A percentile compares a stretch with the other conserved stretches of the same genome.
phyloP scores from a whole-genome alignment of 2,888 invertebrate genomes.

The Odontocerum albicorne region DNA sequence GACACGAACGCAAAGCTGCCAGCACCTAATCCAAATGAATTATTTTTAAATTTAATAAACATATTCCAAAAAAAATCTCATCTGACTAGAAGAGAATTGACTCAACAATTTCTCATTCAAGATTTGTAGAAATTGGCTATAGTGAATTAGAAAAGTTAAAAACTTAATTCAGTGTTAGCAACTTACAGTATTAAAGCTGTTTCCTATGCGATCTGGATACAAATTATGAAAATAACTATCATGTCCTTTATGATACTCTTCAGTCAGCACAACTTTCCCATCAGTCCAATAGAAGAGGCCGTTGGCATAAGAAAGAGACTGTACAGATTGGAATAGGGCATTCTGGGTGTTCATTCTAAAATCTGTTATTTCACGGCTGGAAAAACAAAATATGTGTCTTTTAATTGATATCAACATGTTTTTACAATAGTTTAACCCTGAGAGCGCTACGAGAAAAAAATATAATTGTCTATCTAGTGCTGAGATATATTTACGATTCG shows the following conservation, averaged over 20 bases:
- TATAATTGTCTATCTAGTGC: too few species aligned
- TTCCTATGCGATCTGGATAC: slow-evolving; percentile 57
- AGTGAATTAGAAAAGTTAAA: too few species aligned
- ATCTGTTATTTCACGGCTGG: slow-evolving; percentile 68
- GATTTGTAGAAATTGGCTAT: too few species aligned
- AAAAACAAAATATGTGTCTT: slow-evolving; percentile 35
- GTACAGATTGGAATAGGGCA: slow-evolving; percentile 72
- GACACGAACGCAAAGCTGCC: slow-evolving; percentile 67
- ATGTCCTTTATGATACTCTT: slow-evolving; percentile 72
- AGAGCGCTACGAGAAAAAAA: too few species aligned
- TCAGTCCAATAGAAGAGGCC: slow-evolving; percentile 87
- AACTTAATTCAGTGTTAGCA: too few species aligned
- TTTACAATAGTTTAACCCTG: too few species aligned
- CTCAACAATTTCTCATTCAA: background rate
- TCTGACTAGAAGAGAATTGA: background rate
- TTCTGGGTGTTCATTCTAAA: slow-evolving; percentile 74
- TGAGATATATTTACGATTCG: too few species aligned
- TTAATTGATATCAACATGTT: too few species aligned
- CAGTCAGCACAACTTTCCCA: slow-evolving; percentile 72
- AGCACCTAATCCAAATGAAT: slow-evolving; percentile 38
- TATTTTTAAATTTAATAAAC: too few species aligned
- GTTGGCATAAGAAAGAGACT: slow-evolving; percentile 74
- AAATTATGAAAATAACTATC: slow-evolving; percentile 78
- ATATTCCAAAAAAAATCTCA: background rate
- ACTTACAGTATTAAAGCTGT: slow-evolving; percentile 44